Conservation (phyloP, 2,888 invertebrate species). For the Cylindroiulus punctatus region DNA sequence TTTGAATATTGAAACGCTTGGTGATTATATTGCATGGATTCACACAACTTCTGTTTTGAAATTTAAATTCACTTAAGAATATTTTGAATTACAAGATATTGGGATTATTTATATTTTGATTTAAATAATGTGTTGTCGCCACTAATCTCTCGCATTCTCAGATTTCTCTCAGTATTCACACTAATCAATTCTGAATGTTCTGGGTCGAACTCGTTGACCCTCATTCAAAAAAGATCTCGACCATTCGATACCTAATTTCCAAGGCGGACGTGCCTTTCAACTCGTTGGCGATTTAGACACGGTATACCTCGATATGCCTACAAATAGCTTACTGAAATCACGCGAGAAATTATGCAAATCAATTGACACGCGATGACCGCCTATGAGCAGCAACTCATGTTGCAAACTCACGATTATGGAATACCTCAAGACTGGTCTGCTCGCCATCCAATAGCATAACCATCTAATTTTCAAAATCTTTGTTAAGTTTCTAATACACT, state of each 20-base stretch:
- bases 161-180: neutral
- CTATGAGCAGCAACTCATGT: neutral
- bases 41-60: no score
- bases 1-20: no score
- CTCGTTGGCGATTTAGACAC: neutral
- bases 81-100: no score
- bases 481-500: no score
- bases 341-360: neutral
- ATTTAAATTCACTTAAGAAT: no score
- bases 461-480: no score
- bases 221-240: no score
- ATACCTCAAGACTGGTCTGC: neutral
- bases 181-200: neutral
- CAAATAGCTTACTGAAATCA: neutral
- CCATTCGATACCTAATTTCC: neutral
- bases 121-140: no score
- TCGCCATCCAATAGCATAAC: no score
- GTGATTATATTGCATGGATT: no score
- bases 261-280: neutral
- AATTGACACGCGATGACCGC: slow-evolving; percentile 2
- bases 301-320: neutral
- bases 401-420: neutral
- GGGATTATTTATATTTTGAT: no score
- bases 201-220: neutral
- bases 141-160: no score